Evolutionary conservation across 2,888 invertebrate genomes (phyloP), one percentile per base, ranked within the genome.

Genomic region (Criorhina ranunculi): DNA sequence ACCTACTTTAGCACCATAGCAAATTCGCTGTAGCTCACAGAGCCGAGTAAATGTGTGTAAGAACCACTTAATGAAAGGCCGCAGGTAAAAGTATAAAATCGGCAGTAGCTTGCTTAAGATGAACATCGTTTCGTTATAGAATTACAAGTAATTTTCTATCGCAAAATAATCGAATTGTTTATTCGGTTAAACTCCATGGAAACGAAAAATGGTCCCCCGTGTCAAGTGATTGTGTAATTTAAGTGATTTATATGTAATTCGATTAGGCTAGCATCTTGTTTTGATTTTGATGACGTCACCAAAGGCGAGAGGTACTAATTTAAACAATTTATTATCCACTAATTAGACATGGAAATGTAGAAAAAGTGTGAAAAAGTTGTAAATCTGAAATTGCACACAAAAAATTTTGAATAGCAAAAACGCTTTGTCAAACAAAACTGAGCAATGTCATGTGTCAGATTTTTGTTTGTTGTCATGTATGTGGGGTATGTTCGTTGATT

Each of bases 1-100:
- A 8, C 88, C 88, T 7, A 87, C 85, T 12, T 70, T 85, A 0
- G 91, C 91, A 0, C 97, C 97, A 90, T 98, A 98, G 90, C 98
- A 97, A 81, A 98, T 96, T 89, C 98, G 94, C 91, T 98, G 98
- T 35, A 99, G 92, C 92, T 99, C 98, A 91, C 98, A 98, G 86
- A 98, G 93, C 77, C 96, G 95, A 1, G 98, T 98, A 31, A 97
- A 96, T 90, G 95, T 95, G 81, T 95, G 94, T 29, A 98, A 92
- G 90, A 98, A 95, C 97, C 98, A 98, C 93, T 98, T 98, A 64
- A 97, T 93, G 87, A 97, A 93, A n/a, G 97, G 96, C 88, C 98
- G 94, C 57, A 97, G 91, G 91, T 95, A 96, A 93, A 94, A 95
- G 82, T 93, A 93, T 37, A 95, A 90, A 53, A 93, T 87, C 77